Conservation (phyloP, 2,888 invertebrate species). For the Eupithecia subumbrata region DNA sequence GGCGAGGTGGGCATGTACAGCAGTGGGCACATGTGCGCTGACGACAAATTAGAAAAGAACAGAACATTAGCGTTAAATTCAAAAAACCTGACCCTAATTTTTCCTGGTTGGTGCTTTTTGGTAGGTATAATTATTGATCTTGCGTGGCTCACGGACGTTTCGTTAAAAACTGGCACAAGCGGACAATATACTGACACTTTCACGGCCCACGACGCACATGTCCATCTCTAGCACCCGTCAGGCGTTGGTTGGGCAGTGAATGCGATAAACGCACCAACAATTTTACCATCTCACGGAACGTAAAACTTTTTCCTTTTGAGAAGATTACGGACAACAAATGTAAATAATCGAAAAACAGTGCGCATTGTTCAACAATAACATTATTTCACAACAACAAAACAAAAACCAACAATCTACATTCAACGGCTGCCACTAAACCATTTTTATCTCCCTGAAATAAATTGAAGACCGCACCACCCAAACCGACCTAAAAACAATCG, state of each 20-base stretch:
- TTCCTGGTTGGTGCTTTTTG: too few relatives aligned
- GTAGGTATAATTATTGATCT: too few relatives aligned
- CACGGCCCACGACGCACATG: too few relatives aligned
- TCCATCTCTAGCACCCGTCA: too few relatives aligned
- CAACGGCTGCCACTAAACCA: conserved; percentile 53
- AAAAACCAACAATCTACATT: conserved; percentile 48
- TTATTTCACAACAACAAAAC: conserved; percentile 36
- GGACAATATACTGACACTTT: not conserved
- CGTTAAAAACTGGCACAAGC: not conserved
- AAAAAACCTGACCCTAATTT: too few relatives aligned
- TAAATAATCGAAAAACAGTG: conserved; percentile 32
- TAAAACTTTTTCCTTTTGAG: not conserved
- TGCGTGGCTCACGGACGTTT: too few relatives aligned
- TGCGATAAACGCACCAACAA: not conserved
- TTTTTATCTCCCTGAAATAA: conserved; percentile 58
- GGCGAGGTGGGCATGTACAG: too few relatives aligned
- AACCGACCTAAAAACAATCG: conserved; percentile 52
- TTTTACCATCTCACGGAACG: not conserved
- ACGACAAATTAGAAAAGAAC: too few relatives aligned
- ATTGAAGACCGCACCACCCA: conserved; percentile 51
- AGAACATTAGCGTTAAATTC: too few relatives aligned
- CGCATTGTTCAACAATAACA: conserved; percentile 33
- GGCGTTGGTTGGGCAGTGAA: not conserved
- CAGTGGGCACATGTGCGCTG: too few relatives aligned
- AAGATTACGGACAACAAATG: conserved; percentile 21